phyloP scores from a whole-genome alignment of 2,888 invertebrate species.

The Piscicola geometra region DNA sequence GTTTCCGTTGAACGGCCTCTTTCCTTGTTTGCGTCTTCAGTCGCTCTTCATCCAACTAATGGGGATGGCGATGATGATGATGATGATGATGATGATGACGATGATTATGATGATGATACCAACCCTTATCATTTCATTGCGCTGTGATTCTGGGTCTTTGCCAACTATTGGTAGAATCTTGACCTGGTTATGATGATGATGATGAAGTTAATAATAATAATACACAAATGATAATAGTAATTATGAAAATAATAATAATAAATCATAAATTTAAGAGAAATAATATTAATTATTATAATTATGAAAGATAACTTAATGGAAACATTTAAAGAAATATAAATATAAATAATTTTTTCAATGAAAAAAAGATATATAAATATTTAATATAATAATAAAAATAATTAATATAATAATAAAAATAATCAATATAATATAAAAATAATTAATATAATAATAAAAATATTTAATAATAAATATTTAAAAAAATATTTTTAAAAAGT shows the following conservation, averaged over 20 bases:
- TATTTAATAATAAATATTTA: not conserved
- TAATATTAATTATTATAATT: not conserved
- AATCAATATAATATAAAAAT: not conserved
- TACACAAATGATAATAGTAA: not conserved
- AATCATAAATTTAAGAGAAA: not conserved
- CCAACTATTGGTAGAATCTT: conserved; percentile 91
- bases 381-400: not conserved
- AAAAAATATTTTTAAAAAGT: not conserved
- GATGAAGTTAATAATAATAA: not conserved
- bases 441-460: not conserved
- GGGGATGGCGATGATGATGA: not conserved
- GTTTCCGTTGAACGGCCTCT: conserved; percentile 64
- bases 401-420: not conserved
- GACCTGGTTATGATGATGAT: conserved; percentile 59
- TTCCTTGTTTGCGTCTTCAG: conserved; percentile 78
- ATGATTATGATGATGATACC: conserved; percentile 25
- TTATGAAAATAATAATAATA: not conserved
- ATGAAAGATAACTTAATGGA: not conserved
- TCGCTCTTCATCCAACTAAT: conserved; percentile 90
- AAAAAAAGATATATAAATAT: no score
- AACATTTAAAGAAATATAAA: not conserved
- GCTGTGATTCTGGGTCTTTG: conserved; percentile 86
- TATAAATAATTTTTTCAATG: not conserved
- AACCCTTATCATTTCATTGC: conserved; percentile 83
- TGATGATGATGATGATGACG: no score